A percentile compares a stretch with the other conserved stretches of the same genome.
phyloP scores from a whole-genome alignment of 2,888 invertebrate genomes.

The Agrochola circellaris region DNA sequence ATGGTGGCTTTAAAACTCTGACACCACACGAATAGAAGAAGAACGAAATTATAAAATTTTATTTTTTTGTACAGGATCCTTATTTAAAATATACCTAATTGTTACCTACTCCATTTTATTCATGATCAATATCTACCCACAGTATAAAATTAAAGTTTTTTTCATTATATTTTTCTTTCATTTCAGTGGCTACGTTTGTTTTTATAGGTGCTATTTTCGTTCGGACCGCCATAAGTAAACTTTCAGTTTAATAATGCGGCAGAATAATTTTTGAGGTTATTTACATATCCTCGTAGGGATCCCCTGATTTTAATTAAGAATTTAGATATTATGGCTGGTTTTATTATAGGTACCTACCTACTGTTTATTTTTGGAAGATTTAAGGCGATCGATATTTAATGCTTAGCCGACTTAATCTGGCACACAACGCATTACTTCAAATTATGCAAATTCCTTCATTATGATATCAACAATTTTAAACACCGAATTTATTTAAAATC shows the following conservation, averaged over 20 bases:
- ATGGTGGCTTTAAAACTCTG: no score
- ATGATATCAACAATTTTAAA: neutral
- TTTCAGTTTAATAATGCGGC: conserved; percentile 43
- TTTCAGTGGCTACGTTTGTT: conserved; percentile 40
- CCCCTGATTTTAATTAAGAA: conserved; percentile 46
- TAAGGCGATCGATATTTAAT: neutral
- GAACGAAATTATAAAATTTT: neutral
- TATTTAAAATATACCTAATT: neutral
- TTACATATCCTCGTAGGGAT: conserved; percentile 38
- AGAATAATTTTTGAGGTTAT: conserved; percentile 46
- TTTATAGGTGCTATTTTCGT: conserved; percentile 33
- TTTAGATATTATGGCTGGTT: conserved; percentile 1
- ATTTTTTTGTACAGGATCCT: conserved; percentile 29
- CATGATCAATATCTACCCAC: conserved; percentile 1
- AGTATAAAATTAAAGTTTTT: conserved; percentile 32
- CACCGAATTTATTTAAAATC: neutral
- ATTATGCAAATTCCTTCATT: neutral
- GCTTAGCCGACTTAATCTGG: neutral
- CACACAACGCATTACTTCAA: neutral
- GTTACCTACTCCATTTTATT: conserved; percentile 7
- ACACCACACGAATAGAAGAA: no score
- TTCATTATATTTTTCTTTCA: conserved; percentile 51
- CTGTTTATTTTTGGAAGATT: neutral
- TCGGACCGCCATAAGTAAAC: conserved; percentile 46
- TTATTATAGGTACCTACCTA: neutral